Base-by-base conservation (phyloP, 2,888 invertebrate genomes). In the Marasmarcha lunaedactyla region DNA sequence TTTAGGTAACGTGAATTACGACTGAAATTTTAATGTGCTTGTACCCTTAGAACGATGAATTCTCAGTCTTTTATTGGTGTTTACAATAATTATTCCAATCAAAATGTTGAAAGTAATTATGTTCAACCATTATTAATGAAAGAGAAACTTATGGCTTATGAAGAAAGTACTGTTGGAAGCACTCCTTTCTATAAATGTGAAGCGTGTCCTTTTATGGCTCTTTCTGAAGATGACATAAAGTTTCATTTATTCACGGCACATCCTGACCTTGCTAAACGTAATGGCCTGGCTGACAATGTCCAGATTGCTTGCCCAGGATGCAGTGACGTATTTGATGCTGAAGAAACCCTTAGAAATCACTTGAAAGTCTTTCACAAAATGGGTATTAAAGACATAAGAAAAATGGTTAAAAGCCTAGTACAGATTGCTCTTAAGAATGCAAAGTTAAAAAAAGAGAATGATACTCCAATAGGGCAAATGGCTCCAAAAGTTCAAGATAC, bases 341-440 rank as follows among this genome's bases (percentile, higher is more conserved):
- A 86, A 51, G 85, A 88, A 52, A 87, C 88, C 0, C 63, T 91
- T 0, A 73, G 88, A 49, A 83, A 85, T 3, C 91, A 91, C 59
- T 69, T 91, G 3, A 79, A 87, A 14, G 86, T 87, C 52, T 90
- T 91, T 58, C 91, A 91, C 58, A 86, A 88, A 62, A 88, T 91
- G 76, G 84, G 77, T 26, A 77, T 84, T 41, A 81, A 84, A 48
- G 89, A 90, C 55, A 69, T 88, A 1, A 81, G 81, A 46, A 83
- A 84, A 60, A 84, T 89, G 63, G 66, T 88, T 0, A 85, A 84
- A 55, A 85, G 85, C 47, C 69, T 86, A 9, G 69, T 86, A 1
- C 78, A 77, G 55, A 72, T 83, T 41, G 77, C 79, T 13, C 58
- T 79, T 9, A 74, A 78, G 59, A 63, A 78, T 55, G 69, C 73